These are phyloP conservation scores for Phlogophora meticulosa DNA, from an alignment of 2,888 invertebrate species.

Conservation along the genomic window DNA sequence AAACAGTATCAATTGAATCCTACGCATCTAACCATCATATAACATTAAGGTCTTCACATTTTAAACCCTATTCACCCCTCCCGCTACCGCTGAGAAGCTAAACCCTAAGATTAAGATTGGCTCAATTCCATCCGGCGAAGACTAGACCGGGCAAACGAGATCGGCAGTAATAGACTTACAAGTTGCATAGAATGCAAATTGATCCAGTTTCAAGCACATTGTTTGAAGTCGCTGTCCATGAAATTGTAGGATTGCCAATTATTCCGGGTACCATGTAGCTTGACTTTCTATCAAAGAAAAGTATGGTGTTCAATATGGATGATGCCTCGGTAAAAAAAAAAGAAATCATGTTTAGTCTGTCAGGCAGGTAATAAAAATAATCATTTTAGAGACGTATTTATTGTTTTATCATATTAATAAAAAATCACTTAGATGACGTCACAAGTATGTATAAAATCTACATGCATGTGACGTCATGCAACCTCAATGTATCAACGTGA, in stretches of 20 bases:
- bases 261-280: constrained; percentile 20
- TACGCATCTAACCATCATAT: constrained; percentile 52
- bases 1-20: too few species aligned
- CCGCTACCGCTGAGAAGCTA: constrained; percentile 38
- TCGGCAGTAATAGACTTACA: constrained; percentile 40
- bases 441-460: too few species aligned
- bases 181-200: constrained; percentile 54
- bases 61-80: constrained; percentile 47
- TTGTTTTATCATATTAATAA: too few species aligned
- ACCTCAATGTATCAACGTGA: too few species aligned
- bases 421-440: too few species aligned
- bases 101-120: constrained; percentile 69
- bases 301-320: not conserved
- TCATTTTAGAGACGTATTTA: too few species aligned
- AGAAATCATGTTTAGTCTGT: too few species aligned
- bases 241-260: constrained; percentile 40
- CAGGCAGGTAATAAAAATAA: too few species aligned
- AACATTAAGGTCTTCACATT: constrained; percentile 60
- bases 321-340: too few species aligned
- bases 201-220: constrained; percentile 48
- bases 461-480: too few species aligned
- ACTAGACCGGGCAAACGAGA: constrained; percentile 51
- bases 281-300: not conserved
- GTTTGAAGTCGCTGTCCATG: constrained; percentile 36
- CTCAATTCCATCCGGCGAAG: constrained; percentile 63